These are phyloP conservation scores for Myotis vivesi DNA, from an alignment of 2,797 vertebrate species.

Conservation along the genomic window DNA sequence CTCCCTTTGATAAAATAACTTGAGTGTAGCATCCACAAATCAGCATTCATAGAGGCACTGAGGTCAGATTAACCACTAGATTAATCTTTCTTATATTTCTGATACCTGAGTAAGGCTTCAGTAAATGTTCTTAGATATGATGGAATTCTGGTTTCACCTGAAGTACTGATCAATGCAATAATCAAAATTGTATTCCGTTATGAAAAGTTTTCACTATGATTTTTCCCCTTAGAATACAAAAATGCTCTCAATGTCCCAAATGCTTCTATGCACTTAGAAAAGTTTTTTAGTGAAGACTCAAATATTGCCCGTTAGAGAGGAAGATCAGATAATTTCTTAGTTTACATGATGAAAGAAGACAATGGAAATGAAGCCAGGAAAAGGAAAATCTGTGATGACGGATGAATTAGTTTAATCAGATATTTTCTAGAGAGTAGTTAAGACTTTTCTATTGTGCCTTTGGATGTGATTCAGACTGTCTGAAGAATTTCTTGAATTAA, in stretches of 20 bases:
- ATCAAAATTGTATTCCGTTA: not conserved
- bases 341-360: not conserved
- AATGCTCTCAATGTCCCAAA: not conserved
- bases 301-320: not conserved
- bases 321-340: not conserved
- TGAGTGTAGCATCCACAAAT: not conserved
- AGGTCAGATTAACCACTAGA: not conserved
- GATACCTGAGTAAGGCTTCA: not conserved
- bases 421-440: conserved; percentile 36
- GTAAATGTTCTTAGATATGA: not conserved
- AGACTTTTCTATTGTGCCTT: not conserved
- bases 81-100: not conserved
- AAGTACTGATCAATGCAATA: not conserved
- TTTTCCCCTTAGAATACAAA: not conserved
- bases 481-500: conserved; percentile 51
- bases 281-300: not conserved
- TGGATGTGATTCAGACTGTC: not conserved
- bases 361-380: not conserved
- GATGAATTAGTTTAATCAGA: not conserved
- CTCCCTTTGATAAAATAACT: not conserved
- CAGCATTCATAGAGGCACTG: not conserved
- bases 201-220: not conserved
- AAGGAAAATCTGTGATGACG: not conserved
- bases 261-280: not conserved
- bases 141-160: not conserved